Percentiles rank a stretch among this genome's conserved stretches.
Conservation (phyloP, 2,888 invertebrate species). For the Athetis lepigone region DNA sequence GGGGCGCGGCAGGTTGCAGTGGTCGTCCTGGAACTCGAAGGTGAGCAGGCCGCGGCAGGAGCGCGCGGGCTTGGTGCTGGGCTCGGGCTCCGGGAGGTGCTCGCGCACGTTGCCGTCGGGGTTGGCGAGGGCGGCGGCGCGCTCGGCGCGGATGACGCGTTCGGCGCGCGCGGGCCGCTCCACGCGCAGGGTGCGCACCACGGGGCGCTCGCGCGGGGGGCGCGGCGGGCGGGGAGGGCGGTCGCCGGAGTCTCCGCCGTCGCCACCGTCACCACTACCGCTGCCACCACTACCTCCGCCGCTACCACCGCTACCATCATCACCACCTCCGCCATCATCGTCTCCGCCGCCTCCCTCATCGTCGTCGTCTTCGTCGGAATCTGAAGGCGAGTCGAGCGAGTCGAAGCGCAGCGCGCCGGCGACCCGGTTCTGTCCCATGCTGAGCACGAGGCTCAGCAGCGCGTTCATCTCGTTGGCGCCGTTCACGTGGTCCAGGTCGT, state of each 20-base stretch:
- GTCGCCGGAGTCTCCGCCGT: constrained; percentile 29
- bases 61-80: constrained; percentile 35
- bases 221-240: constrained; percentile 13
- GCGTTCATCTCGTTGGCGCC: constrained; percentile 89
- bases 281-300: constrained; percentile 26
- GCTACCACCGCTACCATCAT: constrained; percentile 19
- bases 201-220: constrained; percentile 11
- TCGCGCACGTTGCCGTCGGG: constrained; percentile 13
- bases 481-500: constrained; percentile 79
- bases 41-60: constrained; percentile 68
- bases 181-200: constrained; percentile 26
- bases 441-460: constrained; percentile 84
- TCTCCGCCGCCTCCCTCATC: constrained; percentile 42
- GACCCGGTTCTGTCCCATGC: constrained; percentile 85
- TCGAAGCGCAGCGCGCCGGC: constrained; percentile 83
- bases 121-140: constrained; percentile 23
- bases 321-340: constrained; percentile 32
- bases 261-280: constrained; percentile 52
- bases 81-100: constrained; percentile 32
- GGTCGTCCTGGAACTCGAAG: constrained; percentile 69
- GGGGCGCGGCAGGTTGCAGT: neutral
- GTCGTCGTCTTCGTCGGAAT: constrained; percentile 63
- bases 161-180: constrained; percentile 33
- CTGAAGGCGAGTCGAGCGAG: constrained; percentile 68
- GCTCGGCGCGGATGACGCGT: constrained; percentile 25